Evolutionary conservation across 2,888 invertebrate genomes (phyloP), one percentile per base, ranked within the genome.

Genomic region (Antheraea assamensis): DNA sequence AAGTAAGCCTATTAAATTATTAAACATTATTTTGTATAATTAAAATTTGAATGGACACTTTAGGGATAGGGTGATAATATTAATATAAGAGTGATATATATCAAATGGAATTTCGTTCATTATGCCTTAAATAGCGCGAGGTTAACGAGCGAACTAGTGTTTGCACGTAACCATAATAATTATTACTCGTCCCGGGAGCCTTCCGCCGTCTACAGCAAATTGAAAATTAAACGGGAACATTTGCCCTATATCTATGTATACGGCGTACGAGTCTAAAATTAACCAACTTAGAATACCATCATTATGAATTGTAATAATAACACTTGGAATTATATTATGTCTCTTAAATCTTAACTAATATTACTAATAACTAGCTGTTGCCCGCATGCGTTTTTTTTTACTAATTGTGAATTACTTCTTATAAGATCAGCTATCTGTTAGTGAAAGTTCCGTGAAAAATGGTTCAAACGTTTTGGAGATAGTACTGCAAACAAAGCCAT

Each of bases 181-280:
- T 61, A 35, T 68, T 68, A n/a, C 68, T n/a, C 35, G 35, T 68
- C 68, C 35, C 68, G 68, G 71, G 66, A 35, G 66, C 27, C 27
- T 21, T 35, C 66, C 71, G 52, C 35, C 68, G 68, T 72, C 70
- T 35, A 68, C 47, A 47, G 75, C 71, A 75, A 75, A 75, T 75
- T 75, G 75, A 72, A 75, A 74, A 75, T 75, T 75, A 75, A 72
- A 72, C 55, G 71, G 30, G 47, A 42, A 68, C 75, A 70, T 68
- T 71, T 55, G 49, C n/a, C 58, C 27, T 73, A 68, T 31, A 68
- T 35, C 35, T 68, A 61, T 61, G 61, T n/a, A 35, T 66, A 61
- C 24, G 27, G 27, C 8, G 24, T 70, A 68, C 15, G 72, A 66
- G 27, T 61, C 17, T 61, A 61, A 61, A 61, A 61, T 61, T 61